Evolutionary conservation across 2,797 vertebrate species (phyloP).

Genomic region (Pelobates cultripes): DNA sequence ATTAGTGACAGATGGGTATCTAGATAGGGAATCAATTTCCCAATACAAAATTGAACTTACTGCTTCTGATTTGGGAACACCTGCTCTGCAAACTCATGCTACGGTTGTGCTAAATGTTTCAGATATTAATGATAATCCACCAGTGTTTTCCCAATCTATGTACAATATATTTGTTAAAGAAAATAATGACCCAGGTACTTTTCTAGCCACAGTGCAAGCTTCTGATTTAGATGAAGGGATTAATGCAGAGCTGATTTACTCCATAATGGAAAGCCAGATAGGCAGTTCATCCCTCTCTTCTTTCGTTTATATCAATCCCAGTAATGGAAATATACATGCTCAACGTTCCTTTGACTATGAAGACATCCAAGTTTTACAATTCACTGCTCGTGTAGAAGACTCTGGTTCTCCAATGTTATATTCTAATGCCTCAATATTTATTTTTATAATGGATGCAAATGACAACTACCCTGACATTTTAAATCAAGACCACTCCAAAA

Average conservation of each 20-base stretch:
- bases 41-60: slow-evolving; percentile 83
- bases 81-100: slow-evolving; percentile 79
- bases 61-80: slow-evolving; percentile 84
- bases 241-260: slow-evolving; percentile 86
- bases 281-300: slow-evolving; percentile 82
- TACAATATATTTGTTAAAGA: slow-evolving; percentile 89
- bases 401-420: slow-evolving; percentile 77
- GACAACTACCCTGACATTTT: slow-evolving; percentile 87
- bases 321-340: slow-evolving; percentile 86
- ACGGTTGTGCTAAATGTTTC: slow-evolving; percentile 85
- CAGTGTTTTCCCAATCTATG: slow-evolving; percentile 83
- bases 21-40: slow-evolving; percentile 85
- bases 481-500: slow-evolving; percentile 77
- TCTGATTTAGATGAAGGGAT: slow-evolving; percentile 84
- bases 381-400: slow-evolving; percentile 86
- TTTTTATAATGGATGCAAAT: slow-evolving; percentile 91
- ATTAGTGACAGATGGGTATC: slow-evolving; percentile 76
- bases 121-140: slow-evolving; percentile 94
- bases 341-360: slow-evolving; percentile 93
- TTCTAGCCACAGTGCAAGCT: slow-evolving; percentile 84
- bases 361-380: slow-evolving; percentile 83
- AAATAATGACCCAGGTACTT: slow-evolving; percentile 83
- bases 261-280: slow-evolving; percentile 77
- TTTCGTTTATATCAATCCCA: slow-evolving; percentile 88
- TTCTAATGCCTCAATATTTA: slow-evolving; percentile 85